Conservation (phyloP, 1,140 invertebrate species). For the Platorchestia sp. region DNA sequence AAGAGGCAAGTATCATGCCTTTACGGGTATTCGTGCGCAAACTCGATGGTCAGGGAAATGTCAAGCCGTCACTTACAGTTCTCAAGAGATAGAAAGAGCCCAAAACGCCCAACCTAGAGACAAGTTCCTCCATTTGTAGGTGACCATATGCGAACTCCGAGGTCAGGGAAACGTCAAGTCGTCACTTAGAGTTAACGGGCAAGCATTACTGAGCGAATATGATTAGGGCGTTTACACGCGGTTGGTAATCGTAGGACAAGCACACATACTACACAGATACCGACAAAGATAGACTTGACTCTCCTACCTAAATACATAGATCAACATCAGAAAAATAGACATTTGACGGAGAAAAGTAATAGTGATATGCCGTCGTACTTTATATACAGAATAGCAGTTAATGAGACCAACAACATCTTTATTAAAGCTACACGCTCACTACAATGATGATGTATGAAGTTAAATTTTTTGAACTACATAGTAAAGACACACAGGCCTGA, state of each 20-base stretch:
- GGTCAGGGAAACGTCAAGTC: not conserved
- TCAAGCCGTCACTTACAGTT: not conserved
- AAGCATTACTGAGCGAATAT: not conserved
- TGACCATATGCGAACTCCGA: too few relatives aligned
- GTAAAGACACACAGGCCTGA: not conserved
- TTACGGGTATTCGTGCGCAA: too few relatives aligned
- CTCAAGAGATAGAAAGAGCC: too few relatives aligned
- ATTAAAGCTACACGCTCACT: not conserved
- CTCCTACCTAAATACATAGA: not conserved
- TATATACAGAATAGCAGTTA: constrained; percentile 30
- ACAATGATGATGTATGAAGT: not conserved
- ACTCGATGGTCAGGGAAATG: not conserved
- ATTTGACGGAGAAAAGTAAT: not conserved
- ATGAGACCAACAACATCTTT: not conserved
- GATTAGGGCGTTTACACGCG: not conserved
- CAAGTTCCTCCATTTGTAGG: too few relatives aligned
- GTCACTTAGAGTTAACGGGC: not conserved
- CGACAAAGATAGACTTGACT: not conserved
- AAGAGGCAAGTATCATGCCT: too few relatives aligned
- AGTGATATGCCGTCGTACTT: constrained; percentile 25
- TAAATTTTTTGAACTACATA: not conserved
- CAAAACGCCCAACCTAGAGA: too few relatives aligned
- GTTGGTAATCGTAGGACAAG: not conserved
- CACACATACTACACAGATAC: not conserved
- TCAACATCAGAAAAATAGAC: constrained; percentile 34